Base-by-base conservation (phyloP, 1,140 invertebrate genomes). In the Planococcus citri region DNA sequence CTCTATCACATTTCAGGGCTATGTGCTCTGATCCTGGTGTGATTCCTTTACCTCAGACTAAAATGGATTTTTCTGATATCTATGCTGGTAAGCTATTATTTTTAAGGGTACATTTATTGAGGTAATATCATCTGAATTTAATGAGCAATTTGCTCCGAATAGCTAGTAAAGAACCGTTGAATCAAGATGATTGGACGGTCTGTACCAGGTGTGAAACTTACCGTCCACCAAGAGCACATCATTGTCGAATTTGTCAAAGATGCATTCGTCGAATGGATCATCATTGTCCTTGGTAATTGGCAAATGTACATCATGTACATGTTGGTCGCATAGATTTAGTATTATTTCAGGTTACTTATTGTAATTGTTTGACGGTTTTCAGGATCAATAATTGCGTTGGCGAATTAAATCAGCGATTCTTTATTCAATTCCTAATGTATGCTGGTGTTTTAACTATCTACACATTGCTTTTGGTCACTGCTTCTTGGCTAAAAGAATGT, bases 321-420 rank as follows among this genome's bases (percentile, higher is more conserved):
- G n/a, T n/a, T n/a, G n/a, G n/a, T n/a, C n/a, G n/a, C n/a, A n/a
- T 2, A 14, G n/a, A n/a, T 61, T 14, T 27, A 1, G 29, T 29
- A 24, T 22, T 57, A 17, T 68, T 70, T 29, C 1, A 24, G 20
- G 20, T 69, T 69, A 20, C 20, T 61, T 20, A 29, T 38, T 29
- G n/a, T n/a, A n/a, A n/a, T n/a, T n/a, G n/a, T n/a, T n/a, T n/a
- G n/a, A n/a, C n/a, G n/a, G n/a, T 14, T 27, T 6, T 21, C 73
- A 90, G 90, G 91, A 92, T 94, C 38, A 95, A 95, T 77, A 95
- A 95, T 78, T 95, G 93, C 80, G 92, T 95, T 33, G 93, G 93
- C 61, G 92, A 95, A 79, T 85, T 87, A 75, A 95, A 95, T 82
- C 92, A 95, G 80, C 95, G 94, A 77, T 95, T 89, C 80, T 95